Conservation (phyloP, 2,888 invertebrate genomes). For the Hymenopus coronatus region DNA sequence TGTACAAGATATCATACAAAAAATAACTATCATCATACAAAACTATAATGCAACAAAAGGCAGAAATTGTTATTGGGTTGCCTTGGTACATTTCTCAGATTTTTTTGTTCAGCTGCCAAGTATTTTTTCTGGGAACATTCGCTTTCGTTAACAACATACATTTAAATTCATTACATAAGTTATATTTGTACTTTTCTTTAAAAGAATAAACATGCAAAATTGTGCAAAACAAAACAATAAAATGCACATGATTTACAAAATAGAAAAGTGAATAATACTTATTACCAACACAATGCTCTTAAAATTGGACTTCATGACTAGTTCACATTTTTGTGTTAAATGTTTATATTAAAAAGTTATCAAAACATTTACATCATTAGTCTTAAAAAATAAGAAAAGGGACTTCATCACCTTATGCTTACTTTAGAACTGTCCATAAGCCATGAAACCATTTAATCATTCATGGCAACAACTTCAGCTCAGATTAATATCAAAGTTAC, state of each 20-base stretch:
- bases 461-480: neutral
- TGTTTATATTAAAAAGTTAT: neutral
- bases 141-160: neutral
- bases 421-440: neutral
- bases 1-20: neutral
- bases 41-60: neutral
- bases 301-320: neutral
- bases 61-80: neutral
- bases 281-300: neutral
- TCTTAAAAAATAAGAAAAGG: neutral
- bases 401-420: neutral
- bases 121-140: neutral
- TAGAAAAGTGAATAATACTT: neutral
- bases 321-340: neutral
- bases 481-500: neutral
- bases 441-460: neutral
- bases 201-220: slow-evolving; percentile 92
- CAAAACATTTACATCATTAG: neutral
- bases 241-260: neutral
- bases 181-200: slow-evolving; percentile 69
- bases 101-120: neutral
- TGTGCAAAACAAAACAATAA: slow-evolving; percentile 63
- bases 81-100: neutral
- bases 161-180: neutral
- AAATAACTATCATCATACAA: neutral